phyloP scores from a whole-genome alignment of 2,113 vertebrate genomes.

The Lampris incognitus region DNA sequence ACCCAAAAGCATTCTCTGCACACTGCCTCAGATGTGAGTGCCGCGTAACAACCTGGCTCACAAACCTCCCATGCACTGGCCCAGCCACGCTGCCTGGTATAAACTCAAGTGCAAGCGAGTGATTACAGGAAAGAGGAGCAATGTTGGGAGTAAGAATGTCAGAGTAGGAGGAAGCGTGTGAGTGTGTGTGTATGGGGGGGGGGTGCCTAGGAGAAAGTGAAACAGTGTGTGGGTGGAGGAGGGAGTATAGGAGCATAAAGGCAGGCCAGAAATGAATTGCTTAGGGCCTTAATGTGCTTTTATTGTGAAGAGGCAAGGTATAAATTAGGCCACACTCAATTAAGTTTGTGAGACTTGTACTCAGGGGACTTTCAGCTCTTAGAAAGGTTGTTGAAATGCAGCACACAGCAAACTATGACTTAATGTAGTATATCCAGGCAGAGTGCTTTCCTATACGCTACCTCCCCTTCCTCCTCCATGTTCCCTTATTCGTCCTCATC shows the following conservation, averaged over 20 bases:
- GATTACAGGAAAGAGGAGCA: constrained; percentile 38
- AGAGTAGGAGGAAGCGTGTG: constrained; percentile 34
- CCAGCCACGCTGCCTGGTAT: constrained; percentile 36
- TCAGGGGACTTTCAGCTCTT: constrained; percentile 77
- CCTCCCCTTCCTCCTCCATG: background rate
- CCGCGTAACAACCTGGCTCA: constrained; percentile 19
- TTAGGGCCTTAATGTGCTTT: constrained; percentile 77
- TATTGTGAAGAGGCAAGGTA: constrained; percentile 71
- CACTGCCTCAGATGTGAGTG: constrained; percentile 23
- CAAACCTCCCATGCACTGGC: constrained; percentile 23
- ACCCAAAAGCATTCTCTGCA: constrained; percentile 40
- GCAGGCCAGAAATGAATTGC: constrained; percentile 69
- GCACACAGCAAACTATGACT: constrained; percentile 54
- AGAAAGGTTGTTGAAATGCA: constrained; percentile 68
- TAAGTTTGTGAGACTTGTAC: constrained; percentile 72
- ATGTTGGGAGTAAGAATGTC: constrained; percentile 52
- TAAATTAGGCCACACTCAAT: constrained; percentile 82
- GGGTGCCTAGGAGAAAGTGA: constrained; percentile 25
- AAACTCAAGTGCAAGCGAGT: constrained; percentile 41
- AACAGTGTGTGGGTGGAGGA: constrained; percentile 53
- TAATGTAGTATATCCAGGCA: constrained; percentile 53
- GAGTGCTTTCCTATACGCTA: constrained; percentile 15
- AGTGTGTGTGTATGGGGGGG: background rate
- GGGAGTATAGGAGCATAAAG: constrained; percentile 58
- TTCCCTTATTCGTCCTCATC: background rate